A percentile compares a stretch with the other conserved stretches of the same genome.
phyloP scores from a whole-genome alignment of 1,140 invertebrate species.

The Ips typographus region DNA sequence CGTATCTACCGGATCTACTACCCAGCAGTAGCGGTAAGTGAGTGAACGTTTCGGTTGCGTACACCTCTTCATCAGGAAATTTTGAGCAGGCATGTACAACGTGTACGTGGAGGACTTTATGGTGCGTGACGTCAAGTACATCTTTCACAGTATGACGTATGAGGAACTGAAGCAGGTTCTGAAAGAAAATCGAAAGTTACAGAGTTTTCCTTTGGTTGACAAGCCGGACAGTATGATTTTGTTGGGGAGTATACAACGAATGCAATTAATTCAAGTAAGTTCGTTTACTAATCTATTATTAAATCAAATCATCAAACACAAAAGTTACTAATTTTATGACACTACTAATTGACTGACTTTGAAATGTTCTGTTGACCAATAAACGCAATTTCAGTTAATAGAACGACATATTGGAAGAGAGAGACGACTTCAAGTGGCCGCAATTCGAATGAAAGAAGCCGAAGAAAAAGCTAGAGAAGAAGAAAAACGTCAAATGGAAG shows the following conservation, averaged over 20 bases:
- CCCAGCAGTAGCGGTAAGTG: conserved; percentile 71
- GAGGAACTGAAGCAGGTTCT: conserved; percentile 80
- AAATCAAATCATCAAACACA: background rate
- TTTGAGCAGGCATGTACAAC: conserved; percentile 70
- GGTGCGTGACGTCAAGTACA: conserved; percentile 87
- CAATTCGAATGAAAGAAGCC: conserved; percentile 66
- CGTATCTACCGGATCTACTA: conserved; percentile 89
- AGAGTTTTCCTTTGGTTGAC: conserved; percentile 89
- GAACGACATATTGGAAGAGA: conserved; percentile 86
- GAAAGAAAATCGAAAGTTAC: conserved; percentile 65
- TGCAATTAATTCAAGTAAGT: conserved; percentile 72
- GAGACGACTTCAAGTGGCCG: conserved; percentile 71
- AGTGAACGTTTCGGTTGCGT: background rate
- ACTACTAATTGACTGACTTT: background rate
- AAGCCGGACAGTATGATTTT: conserved; percentile 90
- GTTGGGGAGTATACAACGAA: conserved; percentile 87
- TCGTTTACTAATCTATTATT: background rate
- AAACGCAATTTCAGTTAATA: conserved; percentile 60
- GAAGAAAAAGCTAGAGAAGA: conserved; percentile 62
- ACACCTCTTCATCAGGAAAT: background rate
- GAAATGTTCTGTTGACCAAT: background rate
- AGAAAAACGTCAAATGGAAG: conserved; percentile 55
- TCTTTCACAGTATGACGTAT: conserved; percentile 90
- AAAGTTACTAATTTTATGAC: background rate
- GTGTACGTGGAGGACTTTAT: conserved; percentile 96